These are phyloP conservation scores for Hephaestus fuliginosus DNA, from an alignment of 2,797 vertebrate genomes.

Conservation along the genomic window DNA sequence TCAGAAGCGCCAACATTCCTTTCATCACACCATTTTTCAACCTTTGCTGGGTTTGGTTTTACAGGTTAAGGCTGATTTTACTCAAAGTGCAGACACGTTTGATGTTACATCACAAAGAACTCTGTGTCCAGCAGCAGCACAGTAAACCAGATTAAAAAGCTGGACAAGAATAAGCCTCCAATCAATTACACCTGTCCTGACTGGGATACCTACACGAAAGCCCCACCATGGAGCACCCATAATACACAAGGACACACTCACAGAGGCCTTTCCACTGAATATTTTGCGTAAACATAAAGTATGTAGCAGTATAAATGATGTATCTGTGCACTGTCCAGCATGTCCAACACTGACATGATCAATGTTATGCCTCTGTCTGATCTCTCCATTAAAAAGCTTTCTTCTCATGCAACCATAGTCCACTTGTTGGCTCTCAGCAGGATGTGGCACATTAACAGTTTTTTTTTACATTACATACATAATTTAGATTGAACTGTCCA, in stretches of 20 bases:
- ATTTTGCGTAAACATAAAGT: not conserved
- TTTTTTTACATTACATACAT: not conserved
- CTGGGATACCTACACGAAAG: conserved; percentile 20
- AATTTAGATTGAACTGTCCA: not conserved
- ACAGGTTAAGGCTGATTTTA: not conserved
- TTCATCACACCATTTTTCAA: not conserved
- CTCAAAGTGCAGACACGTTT: conserved; percentile 9
- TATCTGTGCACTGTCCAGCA: not conserved
- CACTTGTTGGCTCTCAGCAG: conserved; percentile 25
- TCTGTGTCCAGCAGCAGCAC: conserved; percentile 34
- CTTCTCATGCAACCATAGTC: conserved; percentile 40
- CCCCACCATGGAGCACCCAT: conserved; percentile 6
- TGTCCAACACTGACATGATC: conserved; percentile 20
- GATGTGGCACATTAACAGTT: conserved; percentile 40
- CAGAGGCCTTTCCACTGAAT: conserved; percentile 3
- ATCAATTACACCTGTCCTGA: conserved; percentile 62
- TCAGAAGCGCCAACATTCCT: not conserved
- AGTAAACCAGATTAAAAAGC: conserved; percentile 58
- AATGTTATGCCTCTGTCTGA: not conserved
- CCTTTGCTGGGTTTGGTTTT: rapidly evolving
- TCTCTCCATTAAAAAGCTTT: conserved; percentile 25
- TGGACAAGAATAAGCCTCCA: conserved; percentile 41
- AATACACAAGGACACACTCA: conserved; percentile 48
- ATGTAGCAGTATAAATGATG: not conserved
- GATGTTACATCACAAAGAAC: not conserved